A percentile compares a stretch with the other conserved stretches of the same genome.
These are phyloP conservation scores for Boloria euphrosyne DNA, from an alignment of 2,888 invertebrate genomes.

Conservation along the genomic window DNA sequence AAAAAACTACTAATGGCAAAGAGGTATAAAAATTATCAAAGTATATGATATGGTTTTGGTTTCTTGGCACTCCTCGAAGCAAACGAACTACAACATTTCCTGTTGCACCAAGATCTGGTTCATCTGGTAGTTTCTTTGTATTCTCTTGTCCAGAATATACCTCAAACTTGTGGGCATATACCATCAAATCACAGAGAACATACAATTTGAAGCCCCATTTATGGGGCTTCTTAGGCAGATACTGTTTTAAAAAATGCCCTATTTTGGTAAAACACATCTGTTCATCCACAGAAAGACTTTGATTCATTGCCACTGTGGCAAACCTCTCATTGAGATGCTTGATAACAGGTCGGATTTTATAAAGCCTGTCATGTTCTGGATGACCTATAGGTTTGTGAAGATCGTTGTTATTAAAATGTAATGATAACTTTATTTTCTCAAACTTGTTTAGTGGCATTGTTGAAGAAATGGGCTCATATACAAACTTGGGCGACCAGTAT, in stretches of 20 bases:
- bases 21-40: conserved; percentile 51
- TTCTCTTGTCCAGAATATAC: conserved; percentile 49
- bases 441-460: conserved; percentile 34
- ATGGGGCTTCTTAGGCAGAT: conserved; percentile 23
- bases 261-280: conserved; percentile 39
- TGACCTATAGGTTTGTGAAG: conserved; percentile 44
- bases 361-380: conserved; percentile 45
- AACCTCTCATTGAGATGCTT: conserved; percentile 48
- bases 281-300: conserved; percentile 44
- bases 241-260: conserved; percentile 24
- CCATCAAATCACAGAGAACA: conserved; percentile 43
- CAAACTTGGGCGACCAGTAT: conserved; percentile 34
- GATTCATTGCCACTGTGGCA: conserved; percentile 47
- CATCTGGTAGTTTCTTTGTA: conserved; percentile 45
- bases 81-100: conserved; percentile 39
- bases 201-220: conserved; percentile 34
- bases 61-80: conserved; percentile 46
- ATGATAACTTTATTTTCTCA: conserved; percentile 41
- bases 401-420: conserved; percentile 48
- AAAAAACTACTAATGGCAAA: conserved; percentile 45
- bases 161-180: conserved; percentile 38
- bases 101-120: conserved; percentile 38
- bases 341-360: conserved; percentile 45
- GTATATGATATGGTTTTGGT: conserved; percentile 45
- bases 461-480: conserved; percentile 31